Percentiles rank a stretch among this genome's conserved stretches.
Evolutionary conservation across 2,113 vertebrate genomes (phyloP).

Genomic region (Maccullochella peelii): DNA sequence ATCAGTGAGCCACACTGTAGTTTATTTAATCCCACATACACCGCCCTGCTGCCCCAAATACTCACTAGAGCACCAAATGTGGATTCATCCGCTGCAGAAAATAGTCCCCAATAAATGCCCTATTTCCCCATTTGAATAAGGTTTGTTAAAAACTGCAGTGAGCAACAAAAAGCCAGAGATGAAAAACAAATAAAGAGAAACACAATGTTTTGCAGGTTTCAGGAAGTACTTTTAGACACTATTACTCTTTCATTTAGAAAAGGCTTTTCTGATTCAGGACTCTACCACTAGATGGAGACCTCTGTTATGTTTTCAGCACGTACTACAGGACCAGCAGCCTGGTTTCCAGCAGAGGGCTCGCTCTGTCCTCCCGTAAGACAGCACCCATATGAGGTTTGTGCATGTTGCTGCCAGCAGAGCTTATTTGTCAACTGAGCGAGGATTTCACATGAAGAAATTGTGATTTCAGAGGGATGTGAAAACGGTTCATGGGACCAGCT

Average conservation of each 20-base stretch:
- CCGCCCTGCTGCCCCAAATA: neutral
- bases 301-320: neutral
- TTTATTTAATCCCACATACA: neutral
- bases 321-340: neutral
- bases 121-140: neutral
- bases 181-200: neutral
- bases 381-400: constrained; percentile 2
- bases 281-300: constrained; percentile 36
- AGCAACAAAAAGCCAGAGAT: neutral
- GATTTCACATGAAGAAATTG: constrained; percentile 3
- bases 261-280: neutral
- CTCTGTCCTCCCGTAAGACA: neutral
- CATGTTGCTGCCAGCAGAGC: constrained; percentile 10
- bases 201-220: neutral
- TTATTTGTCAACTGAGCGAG: constrained; percentile 22
- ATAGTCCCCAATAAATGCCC: neutral
- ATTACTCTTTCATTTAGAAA: neutral
- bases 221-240: neutral
- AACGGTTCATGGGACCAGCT: constrained; percentile 38
- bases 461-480: constrained; percentile 5
- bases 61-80: neutral
- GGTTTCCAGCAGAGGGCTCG: neutral
- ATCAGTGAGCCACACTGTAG: neutral
- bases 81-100: neutral
- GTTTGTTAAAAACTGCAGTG: neutral